A percentile compares a stretch with the other conserved stretches of the same genome.
These are phyloP conservation scores for Hylaeus anthracinus DNA, from an alignment of 1,140 invertebrate species.

Conservation along the genomic window DNA sequence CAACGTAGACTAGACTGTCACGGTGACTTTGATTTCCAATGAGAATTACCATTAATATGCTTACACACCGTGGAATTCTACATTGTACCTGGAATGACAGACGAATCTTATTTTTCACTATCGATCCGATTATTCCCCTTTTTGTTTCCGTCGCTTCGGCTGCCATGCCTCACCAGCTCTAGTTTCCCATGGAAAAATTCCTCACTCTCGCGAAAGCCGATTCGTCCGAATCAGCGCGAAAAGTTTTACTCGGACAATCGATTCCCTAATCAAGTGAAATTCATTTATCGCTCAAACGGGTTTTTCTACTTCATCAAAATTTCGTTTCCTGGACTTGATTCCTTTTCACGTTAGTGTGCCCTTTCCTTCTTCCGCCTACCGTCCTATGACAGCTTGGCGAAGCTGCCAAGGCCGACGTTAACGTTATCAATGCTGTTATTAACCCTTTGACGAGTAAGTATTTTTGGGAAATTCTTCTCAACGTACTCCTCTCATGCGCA, in stretches of 20 bases:
- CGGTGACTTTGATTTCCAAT: constrained; percentile 13
- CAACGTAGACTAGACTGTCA: constrained; percentile 19
- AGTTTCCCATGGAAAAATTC: constrained; percentile 6
- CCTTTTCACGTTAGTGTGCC: background rate
- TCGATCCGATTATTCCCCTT: constrained; percentile 13
- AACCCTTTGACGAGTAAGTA: too few species aligned
- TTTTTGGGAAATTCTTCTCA: too few species aligned
- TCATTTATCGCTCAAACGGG: background rate
- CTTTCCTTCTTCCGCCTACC: too few species aligned
- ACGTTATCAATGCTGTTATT: too few species aligned
- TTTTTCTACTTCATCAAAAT: background rate
- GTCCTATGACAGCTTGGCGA: constrained; percentile 39
- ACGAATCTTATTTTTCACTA: constrained; percentile 34
- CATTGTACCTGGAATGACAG: constrained; percentile 15
- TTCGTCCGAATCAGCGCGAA: constrained; percentile 8
- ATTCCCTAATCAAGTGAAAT: constrained; percentile 13
- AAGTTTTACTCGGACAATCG: background rate
- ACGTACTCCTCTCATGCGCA: too few species aligned
- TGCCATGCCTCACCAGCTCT: too few species aligned
- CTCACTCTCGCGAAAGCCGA: background rate
- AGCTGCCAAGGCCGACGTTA: background rate
- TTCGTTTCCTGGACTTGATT: background rate
- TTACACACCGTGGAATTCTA: background rate
- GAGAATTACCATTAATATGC: constrained; percentile 11
- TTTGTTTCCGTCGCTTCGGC: background rate